Evolutionary conservation across 2,888 invertebrate genomes (phyloP).

Genomic region (Ctenicera cuprea): DNA sequence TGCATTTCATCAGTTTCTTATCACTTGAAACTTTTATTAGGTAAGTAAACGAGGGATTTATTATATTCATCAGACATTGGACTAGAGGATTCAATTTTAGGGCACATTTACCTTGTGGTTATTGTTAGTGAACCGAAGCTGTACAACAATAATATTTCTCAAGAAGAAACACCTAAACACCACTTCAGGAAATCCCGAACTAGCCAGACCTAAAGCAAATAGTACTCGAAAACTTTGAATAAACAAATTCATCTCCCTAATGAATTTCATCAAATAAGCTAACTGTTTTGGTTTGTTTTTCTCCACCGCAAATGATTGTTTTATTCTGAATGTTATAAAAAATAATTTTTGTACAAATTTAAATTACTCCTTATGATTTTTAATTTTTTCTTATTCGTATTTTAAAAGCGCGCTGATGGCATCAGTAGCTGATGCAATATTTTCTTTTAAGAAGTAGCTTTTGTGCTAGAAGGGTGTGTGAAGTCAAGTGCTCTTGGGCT

Average conservation of each 20-base stretch:
- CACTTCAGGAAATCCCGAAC: conserved; percentile 22
- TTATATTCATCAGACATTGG: too few relatives aligned
- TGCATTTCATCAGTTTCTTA: too few relatives aligned
- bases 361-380: background rate
- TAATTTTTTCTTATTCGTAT: background rate
- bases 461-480: conserved; percentile 35
- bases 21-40: too few relatives aligned
- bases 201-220: conserved; percentile 14
- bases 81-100: too few relatives aligned
- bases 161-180: conserved; percentile 17
- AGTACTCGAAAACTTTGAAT: conserved; percentile 19
- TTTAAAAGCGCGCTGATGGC: background rate
- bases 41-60: too few relatives aligned
- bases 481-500: conserved; percentile 40
- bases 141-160: conserved; percentile 15
- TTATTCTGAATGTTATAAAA: background rate
- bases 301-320: too few relatives aligned
- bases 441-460: conserved; percentile 30
- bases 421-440: conserved; percentile 22
- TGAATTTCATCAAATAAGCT: background rate
- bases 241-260: conserved; percentile 9
- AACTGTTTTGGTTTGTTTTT: background rate
- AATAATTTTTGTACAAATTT: background rate
- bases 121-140: background rate
- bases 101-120: background rate